A percentile compares a stretch with the other conserved stretches of the same genome.
Conservation (phyloP, 2,113 vertebrate species). For the Daboia siamensis region DNA sequence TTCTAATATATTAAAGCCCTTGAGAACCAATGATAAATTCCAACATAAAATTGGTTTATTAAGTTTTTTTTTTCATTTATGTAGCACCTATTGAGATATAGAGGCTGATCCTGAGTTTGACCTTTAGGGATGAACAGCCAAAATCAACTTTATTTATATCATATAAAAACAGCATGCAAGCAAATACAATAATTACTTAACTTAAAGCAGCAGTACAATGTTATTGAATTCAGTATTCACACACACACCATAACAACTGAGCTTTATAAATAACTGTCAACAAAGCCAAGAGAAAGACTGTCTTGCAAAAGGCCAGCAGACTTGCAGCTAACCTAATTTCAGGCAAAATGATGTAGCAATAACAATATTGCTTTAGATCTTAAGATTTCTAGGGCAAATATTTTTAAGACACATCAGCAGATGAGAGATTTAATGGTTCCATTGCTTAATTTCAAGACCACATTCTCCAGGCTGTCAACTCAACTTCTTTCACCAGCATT, state of each 20-base stretch:
- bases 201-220: neutral
- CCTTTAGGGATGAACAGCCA: neutral
- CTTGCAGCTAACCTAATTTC: neutral
- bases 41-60: neutral
- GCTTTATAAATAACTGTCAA: neutral
- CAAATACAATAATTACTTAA: neutral
- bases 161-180: neutral
- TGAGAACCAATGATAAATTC: neutral
- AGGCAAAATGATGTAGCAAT: neutral
- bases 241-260: neutral
- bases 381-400: neutral
- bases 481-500: slow-evolving; percentile 18
- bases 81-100: neutral
- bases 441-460: neutral
- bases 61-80: neutral
- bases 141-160: neutral
- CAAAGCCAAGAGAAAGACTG: neutral
- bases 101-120: neutral
- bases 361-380: neutral
- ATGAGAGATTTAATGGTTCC: neutral
- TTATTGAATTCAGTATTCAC: neutral
- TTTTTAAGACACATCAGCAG: neutral
- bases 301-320: neutral
- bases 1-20: neutral
- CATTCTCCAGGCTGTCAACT: slow-evolving; percentile 7